Percentiles rank a stretch among this genome's conserved stretches.
Conservation (phyloP, 2,797 vertebrate genomes). For the Saxicola maurus region DNA sequence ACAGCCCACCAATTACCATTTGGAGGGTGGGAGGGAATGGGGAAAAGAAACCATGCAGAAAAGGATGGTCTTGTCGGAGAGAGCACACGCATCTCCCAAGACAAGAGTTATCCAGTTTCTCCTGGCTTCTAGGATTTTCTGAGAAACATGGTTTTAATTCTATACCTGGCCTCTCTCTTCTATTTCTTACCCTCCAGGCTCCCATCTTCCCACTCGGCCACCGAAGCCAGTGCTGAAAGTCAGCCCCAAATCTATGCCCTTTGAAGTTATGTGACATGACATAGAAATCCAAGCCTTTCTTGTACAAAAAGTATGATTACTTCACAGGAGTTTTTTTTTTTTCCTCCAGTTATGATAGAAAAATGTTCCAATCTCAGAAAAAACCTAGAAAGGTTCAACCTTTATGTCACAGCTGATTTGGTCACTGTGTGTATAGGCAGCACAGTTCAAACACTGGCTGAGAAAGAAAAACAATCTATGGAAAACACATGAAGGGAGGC, state of each 20-base stretch:
- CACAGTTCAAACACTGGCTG: constrained; percentile 17
- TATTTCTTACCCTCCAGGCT: not conserved
- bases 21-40: not conserved
- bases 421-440: constrained; percentile 34
- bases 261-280: constrained; percentile 53
- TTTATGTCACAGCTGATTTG: constrained; percentile 55
- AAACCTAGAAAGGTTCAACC: constrained; percentile 24
- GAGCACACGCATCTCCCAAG: accelerated
- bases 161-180: not conserved
- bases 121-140: not conserved
- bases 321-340: constrained; percentile 6
- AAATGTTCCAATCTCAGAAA: constrained; percentile 44
- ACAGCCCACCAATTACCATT: constrained; percentile 20
- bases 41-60: not conserved
- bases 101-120: not conserved
- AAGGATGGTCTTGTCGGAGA: not conserved
- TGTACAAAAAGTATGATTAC: constrained; percentile 55
- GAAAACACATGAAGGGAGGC: constrained; percentile 5
- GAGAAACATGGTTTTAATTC: constrained; percentile 4
- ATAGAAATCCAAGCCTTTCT: constrained; percentile 50
- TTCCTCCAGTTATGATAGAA: constrained; percentile 20
- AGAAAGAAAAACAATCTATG: constrained; percentile 44
- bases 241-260: constrained; percentile 34
- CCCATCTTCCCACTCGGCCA: not conserved
- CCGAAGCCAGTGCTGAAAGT: not conserved